Percentiles rank a stretch among this genome's conserved stretches.
These are phyloP conservation scores for Noctua janthe DNA, from an alignment of 2,888 invertebrate genomes.

Conservation along the genomic window DNA sequence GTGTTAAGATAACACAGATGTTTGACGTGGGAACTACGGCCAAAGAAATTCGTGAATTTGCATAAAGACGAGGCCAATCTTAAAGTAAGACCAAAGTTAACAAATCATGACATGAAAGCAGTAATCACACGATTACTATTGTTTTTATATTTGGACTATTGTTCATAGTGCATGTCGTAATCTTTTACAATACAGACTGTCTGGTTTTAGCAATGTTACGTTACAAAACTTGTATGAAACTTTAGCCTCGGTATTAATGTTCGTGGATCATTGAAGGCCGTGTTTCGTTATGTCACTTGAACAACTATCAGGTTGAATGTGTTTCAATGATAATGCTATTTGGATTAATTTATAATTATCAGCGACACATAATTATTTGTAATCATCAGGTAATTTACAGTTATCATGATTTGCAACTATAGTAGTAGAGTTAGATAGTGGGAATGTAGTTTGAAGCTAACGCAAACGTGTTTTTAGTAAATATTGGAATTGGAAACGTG, in stretches of 20 bases:
- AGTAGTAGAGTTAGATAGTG: constrained; percentile 39
- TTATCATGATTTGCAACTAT: constrained; percentile 51
- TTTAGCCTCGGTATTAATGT: constrained; percentile 63
- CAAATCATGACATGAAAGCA: constrained; percentile 46
- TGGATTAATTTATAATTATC: constrained; percentile 41
- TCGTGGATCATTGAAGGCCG: constrained; percentile 64
- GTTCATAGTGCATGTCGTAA: constrained; percentile 48
- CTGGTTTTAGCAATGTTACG: constrained; percentile 53
- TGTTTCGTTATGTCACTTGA: constrained; percentile 68
- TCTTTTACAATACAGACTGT: constrained; percentile 44
- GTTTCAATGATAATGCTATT: constrained; percentile 54
- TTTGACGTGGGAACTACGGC: constrained; percentile 24
- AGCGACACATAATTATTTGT: constrained; percentile 37
- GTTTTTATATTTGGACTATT: constrained; percentile 35
- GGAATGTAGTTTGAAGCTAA: constrained; percentile 37
- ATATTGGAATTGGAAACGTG: constrained; percentile 84
- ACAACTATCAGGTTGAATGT: constrained; percentile 62
- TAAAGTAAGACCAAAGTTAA: constrained; percentile 27
- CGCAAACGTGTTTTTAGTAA: constrained; percentile 56
- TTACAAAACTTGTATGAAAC: constrained; percentile 65
- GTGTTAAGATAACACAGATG: constrained; percentile 46
- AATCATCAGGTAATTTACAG: constrained; percentile 42
- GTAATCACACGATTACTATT: constrained; percentile 49
- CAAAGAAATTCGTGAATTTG: constrained; percentile 43
- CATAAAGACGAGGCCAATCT: constrained; percentile 33